Percentiles rank a stretch among this genome's conserved stretches.
These are phyloP conservation scores for Phyllotreta striolata DNA, from an alignment of 2,888 invertebrate species.

Conservation along the genomic window DNA sequence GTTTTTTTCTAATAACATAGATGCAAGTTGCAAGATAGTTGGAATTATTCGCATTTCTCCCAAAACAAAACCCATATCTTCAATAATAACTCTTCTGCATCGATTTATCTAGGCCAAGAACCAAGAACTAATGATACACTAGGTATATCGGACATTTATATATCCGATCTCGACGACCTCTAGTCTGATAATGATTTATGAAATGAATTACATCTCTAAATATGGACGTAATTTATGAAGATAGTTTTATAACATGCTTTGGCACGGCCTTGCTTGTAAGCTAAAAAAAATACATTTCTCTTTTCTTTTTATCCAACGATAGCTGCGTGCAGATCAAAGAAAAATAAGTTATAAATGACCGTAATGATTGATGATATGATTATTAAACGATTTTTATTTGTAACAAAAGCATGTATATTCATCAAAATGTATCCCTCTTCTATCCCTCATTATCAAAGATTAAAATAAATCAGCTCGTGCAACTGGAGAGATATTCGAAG, in stretches of 20 bases:
- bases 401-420: no score
- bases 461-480: no score
- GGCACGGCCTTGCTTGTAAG: slow-evolving; percentile 8
- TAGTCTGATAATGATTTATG: slow-evolving; percentile 18
- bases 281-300: slow-evolving; percentile 16
- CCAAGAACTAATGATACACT: slow-evolving; percentile 15
- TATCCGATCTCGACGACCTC: slow-evolving; percentile 19
- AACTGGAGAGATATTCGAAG: no score
- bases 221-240: slow-evolving; percentile 25
- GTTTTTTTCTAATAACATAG: no score
- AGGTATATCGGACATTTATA: slow-evolving; percentile 13
- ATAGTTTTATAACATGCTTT: slow-evolving; percentile 13
- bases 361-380: not conserved
- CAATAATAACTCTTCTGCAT: not conserved
- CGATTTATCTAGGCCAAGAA: slow-evolving; percentile 15
- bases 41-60: no score
- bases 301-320: slow-evolving; percentile 2
- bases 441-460: no score
- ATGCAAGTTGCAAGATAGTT: no score
- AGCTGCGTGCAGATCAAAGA: slow-evolving; percentile 8
- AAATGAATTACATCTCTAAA: slow-evolving; percentile 22
- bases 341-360: slow-evolving; percentile 3
- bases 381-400: not conserved
- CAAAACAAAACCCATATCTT: no score
- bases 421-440: no score